Evolutionary conservation across 2,797 vertebrate species (phyloP).

Genomic region (Enteromius argenteus): DNA sequence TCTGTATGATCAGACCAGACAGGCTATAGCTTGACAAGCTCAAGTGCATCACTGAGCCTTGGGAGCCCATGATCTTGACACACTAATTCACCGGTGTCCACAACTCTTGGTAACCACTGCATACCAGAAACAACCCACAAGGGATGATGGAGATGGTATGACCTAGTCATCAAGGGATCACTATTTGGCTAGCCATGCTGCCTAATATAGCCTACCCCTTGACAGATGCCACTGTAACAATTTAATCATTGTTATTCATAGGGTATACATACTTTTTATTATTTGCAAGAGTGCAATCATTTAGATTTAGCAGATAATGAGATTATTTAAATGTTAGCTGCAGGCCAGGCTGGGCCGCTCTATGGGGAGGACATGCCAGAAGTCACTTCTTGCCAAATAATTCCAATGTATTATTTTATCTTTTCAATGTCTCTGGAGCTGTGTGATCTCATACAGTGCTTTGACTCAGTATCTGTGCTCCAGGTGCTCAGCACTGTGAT

Average conservation of each 20-base stretch:
- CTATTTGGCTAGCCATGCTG: not conserved
- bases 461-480: conserved; percentile 4
- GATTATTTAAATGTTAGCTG: conserved; percentile 10
- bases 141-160: not conserved
- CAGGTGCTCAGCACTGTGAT: conserved; percentile 7
- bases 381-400: conserved; percentile 5
- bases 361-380: not conserved
- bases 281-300: not conserved
- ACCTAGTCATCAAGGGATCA: not conserved
- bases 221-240: not conserved
- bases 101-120: not conserved
- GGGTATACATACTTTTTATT: not conserved
- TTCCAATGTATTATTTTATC: conserved; percentile 1
- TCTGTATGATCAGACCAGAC: not conserved
- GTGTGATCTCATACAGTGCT: not conserved
- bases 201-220: not conserved
- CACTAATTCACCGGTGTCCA: not conserved
- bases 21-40: not conserved
- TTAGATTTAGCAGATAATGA: not conserved
- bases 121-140: not conserved
- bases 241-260: not conserved
- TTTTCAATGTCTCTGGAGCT: not conserved
- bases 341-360: not conserved
- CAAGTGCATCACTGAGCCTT: not conserved
- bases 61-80: not conserved